Conservation (phyloP, 2,888 invertebrate species). For the Torymus auratus region DNA sequence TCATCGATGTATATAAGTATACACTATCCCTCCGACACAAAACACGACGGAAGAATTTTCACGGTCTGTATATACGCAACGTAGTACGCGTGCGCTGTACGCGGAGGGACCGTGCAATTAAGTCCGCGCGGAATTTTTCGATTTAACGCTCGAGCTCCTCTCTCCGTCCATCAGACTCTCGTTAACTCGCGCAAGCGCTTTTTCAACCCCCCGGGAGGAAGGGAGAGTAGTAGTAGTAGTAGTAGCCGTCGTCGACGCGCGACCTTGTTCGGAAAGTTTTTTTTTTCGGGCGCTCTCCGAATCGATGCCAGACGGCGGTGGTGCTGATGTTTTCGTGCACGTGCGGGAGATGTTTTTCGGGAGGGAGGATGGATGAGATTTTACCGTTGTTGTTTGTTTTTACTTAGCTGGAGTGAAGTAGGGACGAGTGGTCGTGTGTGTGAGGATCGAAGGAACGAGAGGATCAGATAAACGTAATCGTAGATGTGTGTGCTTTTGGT, state of each 20-base stretch:
- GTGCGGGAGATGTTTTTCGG: background rate
- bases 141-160: conserved; percentile 48
- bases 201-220: conserved; percentile 8
- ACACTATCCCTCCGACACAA: background rate
- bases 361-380: background rate
- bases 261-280: conserved; percentile 28
- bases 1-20: conserved; percentile 1
- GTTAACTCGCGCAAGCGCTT: conserved; percentile 21
- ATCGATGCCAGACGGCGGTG: background rate
- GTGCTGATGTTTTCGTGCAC: background rate
- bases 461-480: too few relatives aligned
- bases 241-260: background rate
- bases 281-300: background rate
- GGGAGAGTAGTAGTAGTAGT: background rate
- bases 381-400: too few relatives aligned
- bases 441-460: too few relatives aligned
- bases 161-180: conserved; percentile 45
- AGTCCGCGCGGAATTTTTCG: conserved; percentile 47
- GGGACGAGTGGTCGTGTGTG: too few relatives aligned
- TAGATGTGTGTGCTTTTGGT: too few relatives aligned
- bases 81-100: background rate
- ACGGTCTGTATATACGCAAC: conserved; percentile 14
- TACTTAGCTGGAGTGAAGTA: too few relatives aligned
- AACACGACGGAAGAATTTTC: conserved; percentile 11
- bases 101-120: conserved; percentile 15